Conservation (phyloP, 2,797 vertebrate species). For the Lithobates pipiens region DNA sequence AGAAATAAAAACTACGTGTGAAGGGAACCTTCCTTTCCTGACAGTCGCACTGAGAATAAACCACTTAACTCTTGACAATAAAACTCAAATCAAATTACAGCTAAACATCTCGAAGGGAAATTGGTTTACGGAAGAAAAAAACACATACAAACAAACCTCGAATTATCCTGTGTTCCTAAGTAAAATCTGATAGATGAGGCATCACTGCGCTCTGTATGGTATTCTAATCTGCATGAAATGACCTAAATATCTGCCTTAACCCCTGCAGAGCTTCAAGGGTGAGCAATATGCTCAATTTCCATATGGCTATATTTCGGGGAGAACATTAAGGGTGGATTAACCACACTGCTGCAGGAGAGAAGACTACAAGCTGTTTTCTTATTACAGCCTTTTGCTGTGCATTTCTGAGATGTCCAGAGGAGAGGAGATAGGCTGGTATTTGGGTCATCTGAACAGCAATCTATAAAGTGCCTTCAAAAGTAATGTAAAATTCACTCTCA, state of each 20-base stretch:
- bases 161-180: conserved; percentile 59
- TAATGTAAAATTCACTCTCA: not conserved
- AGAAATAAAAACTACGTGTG: conserved; percentile 38
- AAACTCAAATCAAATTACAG: conserved; percentile 64
- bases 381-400: conserved; percentile 1
- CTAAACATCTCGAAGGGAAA: conserved; percentile 63
- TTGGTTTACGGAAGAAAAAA: conserved; percentile 59
- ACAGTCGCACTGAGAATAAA: conserved; percentile 59
- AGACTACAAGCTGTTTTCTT: conserved; percentile 20
- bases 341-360: not conserved
- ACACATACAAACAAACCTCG: conserved; percentile 58
- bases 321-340: conserved; percentile 27
- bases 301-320: conserved; percentile 2
- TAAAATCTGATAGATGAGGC: conserved; percentile 59
- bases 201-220: conserved; percentile 35
- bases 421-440: conserved; percentile 11
- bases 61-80: conserved; percentile 62
- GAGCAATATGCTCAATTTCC: not conserved
- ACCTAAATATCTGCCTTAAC: conserved; percentile 55
- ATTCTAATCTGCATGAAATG: conserved; percentile 57
- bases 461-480: conserved; percentile 18
- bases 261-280: conserved; percentile 10
- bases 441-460: conserved; percentile 35
- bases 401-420: conserved; percentile 16
- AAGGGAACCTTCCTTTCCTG: conserved; percentile 38